Conservation (phyloP, 2,888 invertebrate species). For the Stegophylla sp. region DNA sequence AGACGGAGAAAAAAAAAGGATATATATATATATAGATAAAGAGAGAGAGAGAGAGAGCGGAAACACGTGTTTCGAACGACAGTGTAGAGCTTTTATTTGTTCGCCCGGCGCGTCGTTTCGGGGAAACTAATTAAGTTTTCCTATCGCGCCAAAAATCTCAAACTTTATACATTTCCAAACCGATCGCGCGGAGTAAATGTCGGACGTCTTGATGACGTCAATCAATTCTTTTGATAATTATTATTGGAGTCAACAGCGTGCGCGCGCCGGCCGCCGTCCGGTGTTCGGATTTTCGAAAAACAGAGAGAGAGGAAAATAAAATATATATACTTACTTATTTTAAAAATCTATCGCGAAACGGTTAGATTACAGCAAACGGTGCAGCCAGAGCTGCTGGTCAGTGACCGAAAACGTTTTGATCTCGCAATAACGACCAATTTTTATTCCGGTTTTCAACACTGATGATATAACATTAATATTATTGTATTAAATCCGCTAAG, state of each 20-base stretch:
- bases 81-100: constrained; percentile 38
- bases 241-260: not conserved
- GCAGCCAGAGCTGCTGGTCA: too few relatives aligned
- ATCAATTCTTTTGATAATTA: not conserved
- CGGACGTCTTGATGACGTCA: not conserved
- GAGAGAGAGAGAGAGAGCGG: not conserved
- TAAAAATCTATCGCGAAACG: too few relatives aligned
- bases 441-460: too few relatives aligned
- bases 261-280: too few relatives aligned
- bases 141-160: constrained; percentile 53
- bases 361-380: too few relatives aligned
- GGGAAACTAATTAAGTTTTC: constrained; percentile 55
- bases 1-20: not conserved
- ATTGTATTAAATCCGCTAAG: too few relatives aligned
- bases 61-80: constrained; percentile 46
- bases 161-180: constrained; percentile 43
- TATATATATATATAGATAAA: too few relatives aligned
- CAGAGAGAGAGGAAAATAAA: not conserved
- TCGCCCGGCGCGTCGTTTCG: constrained; percentile 19
- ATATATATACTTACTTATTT: too few relatives aligned
- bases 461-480: too few relatives aligned
- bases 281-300: not conserved
- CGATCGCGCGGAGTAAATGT: constrained; percentile 14
- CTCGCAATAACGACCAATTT: too few relatives aligned
- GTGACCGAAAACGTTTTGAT: too few relatives aligned